phyloP scores from a whole-genome alignment of 2,797 vertebrate genomes.

The Amphiprion clarkii region DNA sequence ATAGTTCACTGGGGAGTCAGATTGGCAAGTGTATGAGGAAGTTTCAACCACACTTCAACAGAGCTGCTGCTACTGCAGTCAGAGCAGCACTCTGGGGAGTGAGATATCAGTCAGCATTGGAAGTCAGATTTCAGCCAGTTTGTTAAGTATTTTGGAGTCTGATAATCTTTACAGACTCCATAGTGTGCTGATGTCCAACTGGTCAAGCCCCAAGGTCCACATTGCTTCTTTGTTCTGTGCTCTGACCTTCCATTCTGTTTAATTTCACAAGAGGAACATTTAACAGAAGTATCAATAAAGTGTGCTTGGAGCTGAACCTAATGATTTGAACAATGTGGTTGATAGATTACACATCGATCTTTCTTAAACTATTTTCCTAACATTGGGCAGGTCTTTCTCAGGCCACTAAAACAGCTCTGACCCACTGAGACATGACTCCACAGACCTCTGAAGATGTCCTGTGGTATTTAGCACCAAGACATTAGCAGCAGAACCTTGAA shows the following conservation, averaged over 20 bases:
- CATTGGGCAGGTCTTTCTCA: too few species aligned
- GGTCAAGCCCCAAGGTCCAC: background rate
- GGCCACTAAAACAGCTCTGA: too few species aligned
- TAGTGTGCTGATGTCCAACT: background rate
- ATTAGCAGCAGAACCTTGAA: too few species aligned
- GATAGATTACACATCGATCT: too few species aligned
- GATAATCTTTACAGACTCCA: background rate
- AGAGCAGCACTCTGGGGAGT: constrained; percentile 21
- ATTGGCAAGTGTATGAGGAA: constrained; percentile 53
- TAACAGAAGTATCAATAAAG: background rate
- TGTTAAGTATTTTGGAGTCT: constrained; percentile 3
- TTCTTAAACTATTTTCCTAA: too few species aligned
- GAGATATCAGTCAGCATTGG: constrained; percentile 31
- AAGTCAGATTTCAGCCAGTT: constrained; percentile 31
- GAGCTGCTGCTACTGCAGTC: constrained; percentile 48
- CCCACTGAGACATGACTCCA: too few species aligned
- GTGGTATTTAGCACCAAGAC: too few species aligned
- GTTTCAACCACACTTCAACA: constrained; percentile 53
- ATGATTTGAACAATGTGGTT: background rate
- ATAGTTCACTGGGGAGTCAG: constrained; percentile 43
- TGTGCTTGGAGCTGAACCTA: background rate
- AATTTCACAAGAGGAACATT: background rate
- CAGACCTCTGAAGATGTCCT: too few species aligned
- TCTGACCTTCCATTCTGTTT: background rate
- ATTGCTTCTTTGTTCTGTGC: background rate